phyloP scores from a whole-genome alignment of 2,888 invertebrate genomes.

The Xestia xanthographa region DNA sequence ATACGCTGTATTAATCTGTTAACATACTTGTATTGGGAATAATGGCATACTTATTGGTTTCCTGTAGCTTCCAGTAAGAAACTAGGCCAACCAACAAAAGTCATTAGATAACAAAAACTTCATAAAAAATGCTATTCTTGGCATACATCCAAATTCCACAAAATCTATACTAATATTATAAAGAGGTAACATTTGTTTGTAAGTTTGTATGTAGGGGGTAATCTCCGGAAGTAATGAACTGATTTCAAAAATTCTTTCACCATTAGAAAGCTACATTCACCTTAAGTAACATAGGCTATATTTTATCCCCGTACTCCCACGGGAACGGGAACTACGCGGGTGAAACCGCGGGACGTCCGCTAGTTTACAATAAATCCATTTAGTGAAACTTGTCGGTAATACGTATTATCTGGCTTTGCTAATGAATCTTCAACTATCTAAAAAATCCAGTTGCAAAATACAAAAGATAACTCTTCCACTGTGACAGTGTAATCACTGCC shows the following conservation, averaged over 20 bases:
- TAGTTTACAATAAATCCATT: not conserved
- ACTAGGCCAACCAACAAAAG: slow-evolving; percentile 3
- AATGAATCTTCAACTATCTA: not conserved
- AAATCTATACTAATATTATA: too few relatives aligned
- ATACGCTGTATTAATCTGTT: not conserved
- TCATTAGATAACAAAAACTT: not conserved
- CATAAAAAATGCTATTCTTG: not conserved
- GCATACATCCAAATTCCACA: not conserved
- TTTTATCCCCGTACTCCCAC: too few relatives aligned
- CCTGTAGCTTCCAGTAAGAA: not conserved
- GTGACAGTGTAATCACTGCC: slow-evolving; percentile 89
- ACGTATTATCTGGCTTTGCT: not conserved
- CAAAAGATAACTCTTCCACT: slow-evolving; percentile 60
- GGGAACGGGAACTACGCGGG: too few relatives aligned
- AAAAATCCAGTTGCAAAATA: not conserved
- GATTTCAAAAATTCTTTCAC: too few relatives aligned
- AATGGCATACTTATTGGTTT: not conserved
- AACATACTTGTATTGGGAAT: not conserved
- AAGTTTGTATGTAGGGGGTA: too few relatives aligned
- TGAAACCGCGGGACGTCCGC: too few relatives aligned
- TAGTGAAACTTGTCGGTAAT: too few relatives aligned
- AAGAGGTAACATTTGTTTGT: too few relatives aligned
- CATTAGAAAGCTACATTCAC: too few relatives aligned
- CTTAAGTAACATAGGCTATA: too few relatives aligned
- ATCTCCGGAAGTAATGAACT: too few relatives aligned